These are phyloP conservation scores for Encarsia formosa DNA, from an alignment of 2,888 invertebrate species.

Conservation along the genomic window DNA sequence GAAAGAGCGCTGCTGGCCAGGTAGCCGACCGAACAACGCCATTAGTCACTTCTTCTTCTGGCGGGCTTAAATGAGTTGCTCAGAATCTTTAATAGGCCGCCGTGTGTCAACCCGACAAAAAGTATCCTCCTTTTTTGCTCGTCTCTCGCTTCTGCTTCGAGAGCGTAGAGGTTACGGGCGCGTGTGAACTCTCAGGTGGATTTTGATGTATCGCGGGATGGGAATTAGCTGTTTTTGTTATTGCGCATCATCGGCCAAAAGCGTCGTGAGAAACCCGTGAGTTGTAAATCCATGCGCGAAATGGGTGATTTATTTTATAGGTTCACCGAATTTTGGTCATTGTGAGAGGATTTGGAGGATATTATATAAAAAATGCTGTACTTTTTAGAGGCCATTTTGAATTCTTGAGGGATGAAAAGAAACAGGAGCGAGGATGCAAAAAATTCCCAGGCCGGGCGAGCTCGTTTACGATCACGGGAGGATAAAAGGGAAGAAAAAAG, in stretches of 20 bases:
- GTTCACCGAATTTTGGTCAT: too few relatives aligned
- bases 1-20: conserved; percentile 48
- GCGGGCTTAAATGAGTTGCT: conserved; percentile 47
- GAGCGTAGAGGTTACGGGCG: background rate
- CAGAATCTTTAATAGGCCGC: conserved; percentile 44
- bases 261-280: too few relatives aligned
- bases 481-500: conserved; percentile 13
- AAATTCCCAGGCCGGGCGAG: conserved; percentile 12
- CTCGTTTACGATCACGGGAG: conserved; percentile 2
- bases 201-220: background rate
- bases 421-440: conserved; percentile 9
- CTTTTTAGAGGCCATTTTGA: too few relatives aligned
- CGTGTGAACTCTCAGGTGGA: background rate
- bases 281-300: too few relatives aligned
- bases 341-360: too few relatives aligned
- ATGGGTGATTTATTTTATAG: too few relatives aligned
- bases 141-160: background rate
- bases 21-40: conserved; percentile 47
- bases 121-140: conserved; percentile 5
- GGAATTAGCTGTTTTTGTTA: background rate
- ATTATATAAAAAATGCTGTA: too few relatives aligned
- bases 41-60: conserved; percentile 48
- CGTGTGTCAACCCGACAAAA: conserved; percentile 40
- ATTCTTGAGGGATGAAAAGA: background rate
- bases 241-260: too few relatives aligned